Evolutionary conservation across 1,140 invertebrate genomes (phyloP).

Genomic region (Cheumatopsyche charites): DNA sequence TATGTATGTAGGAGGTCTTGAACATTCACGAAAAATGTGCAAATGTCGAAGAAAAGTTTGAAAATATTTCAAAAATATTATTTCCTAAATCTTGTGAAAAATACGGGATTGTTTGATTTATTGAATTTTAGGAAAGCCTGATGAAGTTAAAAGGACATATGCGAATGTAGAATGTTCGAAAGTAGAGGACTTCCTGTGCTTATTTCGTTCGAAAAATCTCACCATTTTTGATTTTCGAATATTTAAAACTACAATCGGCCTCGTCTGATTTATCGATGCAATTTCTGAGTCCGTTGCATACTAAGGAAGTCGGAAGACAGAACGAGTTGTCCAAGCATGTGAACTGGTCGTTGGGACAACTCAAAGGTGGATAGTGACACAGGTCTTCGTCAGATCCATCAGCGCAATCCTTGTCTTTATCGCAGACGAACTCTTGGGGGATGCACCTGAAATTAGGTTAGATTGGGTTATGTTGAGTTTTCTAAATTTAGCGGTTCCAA

Average conservation of each 20-base stretch:
- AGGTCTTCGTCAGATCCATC: constrained; percentile 58
- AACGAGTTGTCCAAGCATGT: background rate
- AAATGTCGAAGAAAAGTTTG: too few species aligned
- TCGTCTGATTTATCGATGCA: background rate
- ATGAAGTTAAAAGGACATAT: too few species aligned
- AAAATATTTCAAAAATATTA: too few species aligned
- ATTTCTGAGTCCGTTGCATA: background rate
- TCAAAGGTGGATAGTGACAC: constrained; percentile 48
- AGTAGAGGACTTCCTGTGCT: background rate
- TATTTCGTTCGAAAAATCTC: background rate
- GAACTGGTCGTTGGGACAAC: background rate
- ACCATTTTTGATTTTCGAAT: background rate
- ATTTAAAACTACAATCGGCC: background rate
- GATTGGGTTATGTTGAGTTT: constrained; percentile 54
- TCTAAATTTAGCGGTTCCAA: constrained; percentile 53
- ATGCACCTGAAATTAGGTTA: constrained; percentile 76
- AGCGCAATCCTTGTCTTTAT: constrained; percentile 71
- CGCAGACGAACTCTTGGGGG: constrained; percentile 71
- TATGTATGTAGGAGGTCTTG: too few species aligned
- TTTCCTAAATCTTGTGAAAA: background rate
- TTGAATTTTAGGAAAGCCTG: too few species aligned
- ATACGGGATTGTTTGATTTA: background rate
- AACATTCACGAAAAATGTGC: too few species aligned
- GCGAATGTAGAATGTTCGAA: background rate
- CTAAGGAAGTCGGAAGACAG: background rate